phyloP scores from a whole-genome alignment of 2,113 vertebrate genomes.

The Theristicus caerulescens region DNA sequence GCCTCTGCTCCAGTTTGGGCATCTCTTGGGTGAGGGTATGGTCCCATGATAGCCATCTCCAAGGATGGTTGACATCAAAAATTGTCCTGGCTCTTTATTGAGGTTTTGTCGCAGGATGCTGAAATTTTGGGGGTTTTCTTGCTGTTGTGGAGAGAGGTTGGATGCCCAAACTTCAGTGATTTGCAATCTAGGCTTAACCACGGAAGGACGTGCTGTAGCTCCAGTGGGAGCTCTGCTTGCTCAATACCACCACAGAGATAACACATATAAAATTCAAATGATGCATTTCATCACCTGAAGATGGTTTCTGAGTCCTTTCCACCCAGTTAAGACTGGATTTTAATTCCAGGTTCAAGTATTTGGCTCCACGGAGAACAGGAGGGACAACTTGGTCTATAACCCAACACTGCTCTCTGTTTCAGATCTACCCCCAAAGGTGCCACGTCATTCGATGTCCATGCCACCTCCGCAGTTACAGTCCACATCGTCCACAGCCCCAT shows the following conservation, averaged over 20 bases:
- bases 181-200: neutral
- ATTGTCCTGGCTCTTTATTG: accelerated
- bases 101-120: neutral
- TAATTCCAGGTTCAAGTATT: neutral
- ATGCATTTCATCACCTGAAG: neutral
- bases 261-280: neutral
- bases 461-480: slow-evolving; percentile 52
- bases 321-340: neutral
- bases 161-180: neutral
- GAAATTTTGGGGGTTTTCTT: neutral
- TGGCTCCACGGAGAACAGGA: neutral
- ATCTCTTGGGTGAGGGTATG: neutral
- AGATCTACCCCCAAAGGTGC: slow-evolving; percentile 68
- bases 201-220: neutral
- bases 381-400: neutral
- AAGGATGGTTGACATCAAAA: accelerated
- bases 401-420: neutral
- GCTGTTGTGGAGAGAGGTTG: neutral
- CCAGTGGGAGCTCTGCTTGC: neutral
- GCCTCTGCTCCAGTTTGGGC: neutral
- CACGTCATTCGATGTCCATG: slow-evolving; percentile 42
- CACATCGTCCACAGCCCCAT: slow-evolving; percentile 16
- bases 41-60: neutral
- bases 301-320: neutral
- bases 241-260: neutral